These are phyloP conservation scores for Drosophila quinaria DNA, from an alignment of 2,888 invertebrate species.

Conservation along the genomic window DNA sequence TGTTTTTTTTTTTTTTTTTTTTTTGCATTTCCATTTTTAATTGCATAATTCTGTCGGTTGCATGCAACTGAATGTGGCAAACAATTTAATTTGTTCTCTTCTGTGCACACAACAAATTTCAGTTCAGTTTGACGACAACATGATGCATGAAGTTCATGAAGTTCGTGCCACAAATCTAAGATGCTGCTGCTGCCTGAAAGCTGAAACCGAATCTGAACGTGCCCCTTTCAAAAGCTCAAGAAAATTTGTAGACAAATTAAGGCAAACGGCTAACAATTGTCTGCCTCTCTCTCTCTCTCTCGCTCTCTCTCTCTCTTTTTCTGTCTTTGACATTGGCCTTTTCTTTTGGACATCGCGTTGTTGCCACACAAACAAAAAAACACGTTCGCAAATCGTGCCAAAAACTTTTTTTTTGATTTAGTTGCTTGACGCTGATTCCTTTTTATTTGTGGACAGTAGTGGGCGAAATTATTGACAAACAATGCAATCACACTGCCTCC, in stretches of 20 bases:
- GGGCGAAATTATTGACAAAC: conserved; percentile 78
- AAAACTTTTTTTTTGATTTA: conserved; percentile 69
- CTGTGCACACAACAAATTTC: conserved; percentile 45
- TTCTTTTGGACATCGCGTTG: conserved; percentile 23
- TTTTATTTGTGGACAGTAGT: conserved; percentile 50
- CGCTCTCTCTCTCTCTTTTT: conserved; percentile 5
- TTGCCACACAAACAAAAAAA: conserved; percentile 45
- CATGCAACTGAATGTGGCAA: conserved; percentile 73
- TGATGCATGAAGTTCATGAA: conserved; percentile 74
- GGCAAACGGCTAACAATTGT: conserved; percentile 71
- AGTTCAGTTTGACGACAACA: conserved; percentile 59
- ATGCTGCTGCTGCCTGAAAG: conserved; percentile 55
- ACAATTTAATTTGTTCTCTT: conserved; percentile 73
- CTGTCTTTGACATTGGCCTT: conserved; percentile 53
- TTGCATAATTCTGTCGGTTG: conserved; percentile 73
- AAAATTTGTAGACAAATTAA: conserved; percentile 78
- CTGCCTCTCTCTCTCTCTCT: conserved; percentile 20
- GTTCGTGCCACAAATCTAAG: conserved; percentile 79
- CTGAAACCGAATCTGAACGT: conserved; percentile 47
- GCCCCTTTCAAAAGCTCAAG: conserved; percentile 37
- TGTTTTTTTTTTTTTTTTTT: conserved; percentile 18
- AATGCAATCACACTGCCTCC: neutral
- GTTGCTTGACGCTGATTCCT: conserved; percentile 61
- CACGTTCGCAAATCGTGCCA: conserved; percentile 77
- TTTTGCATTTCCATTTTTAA: conserved; percentile 72